Percentiles rank a stretch among this genome's conserved stretches.
phyloP scores from a whole-genome alignment of 2,797 vertebrate species.

The Sebastes diaconus region DNA sequence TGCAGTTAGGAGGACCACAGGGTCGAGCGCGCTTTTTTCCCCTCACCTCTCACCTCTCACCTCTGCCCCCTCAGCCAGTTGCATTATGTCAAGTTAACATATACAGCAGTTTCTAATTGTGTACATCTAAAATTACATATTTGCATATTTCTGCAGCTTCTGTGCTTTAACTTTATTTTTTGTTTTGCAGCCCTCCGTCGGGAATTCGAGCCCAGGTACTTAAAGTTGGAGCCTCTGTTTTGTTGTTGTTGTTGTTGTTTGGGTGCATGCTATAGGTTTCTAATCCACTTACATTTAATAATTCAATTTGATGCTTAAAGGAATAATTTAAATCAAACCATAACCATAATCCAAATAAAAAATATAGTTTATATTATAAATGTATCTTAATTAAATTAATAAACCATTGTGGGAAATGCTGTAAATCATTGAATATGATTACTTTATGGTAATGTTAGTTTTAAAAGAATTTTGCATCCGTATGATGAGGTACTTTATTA shows the following conservation, averaged over 20 bases:
- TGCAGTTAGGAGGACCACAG: constrained; percentile 6
- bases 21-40: constrained; percentile 76
- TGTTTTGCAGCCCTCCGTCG: constrained; percentile 91
- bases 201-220: constrained; percentile 97
- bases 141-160: not conserved
- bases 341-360: too few species aligned
- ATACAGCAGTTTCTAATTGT: not conserved
- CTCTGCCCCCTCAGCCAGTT: not conserved
- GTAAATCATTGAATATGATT: not conserved
- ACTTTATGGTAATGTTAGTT: not conserved
- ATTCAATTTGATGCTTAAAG: not conserved
- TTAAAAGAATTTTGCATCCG: not conserved
- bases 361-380: too few species aligned
- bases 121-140: not conserved
- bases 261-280: not conserved
- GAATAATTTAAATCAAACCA: too few species aligned
- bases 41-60: not conserved
- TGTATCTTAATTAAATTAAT: too few species aligned
- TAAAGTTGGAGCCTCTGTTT: not conserved
- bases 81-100: not conserved
- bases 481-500: not conserved
- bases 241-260: not conserved
- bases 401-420: not conserved
- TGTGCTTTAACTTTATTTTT: not conserved
- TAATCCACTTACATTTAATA: not conserved